Conservation (phyloP, 2,797 vertebrate genomes). For the Pipistrellus kuhlii region DNA sequence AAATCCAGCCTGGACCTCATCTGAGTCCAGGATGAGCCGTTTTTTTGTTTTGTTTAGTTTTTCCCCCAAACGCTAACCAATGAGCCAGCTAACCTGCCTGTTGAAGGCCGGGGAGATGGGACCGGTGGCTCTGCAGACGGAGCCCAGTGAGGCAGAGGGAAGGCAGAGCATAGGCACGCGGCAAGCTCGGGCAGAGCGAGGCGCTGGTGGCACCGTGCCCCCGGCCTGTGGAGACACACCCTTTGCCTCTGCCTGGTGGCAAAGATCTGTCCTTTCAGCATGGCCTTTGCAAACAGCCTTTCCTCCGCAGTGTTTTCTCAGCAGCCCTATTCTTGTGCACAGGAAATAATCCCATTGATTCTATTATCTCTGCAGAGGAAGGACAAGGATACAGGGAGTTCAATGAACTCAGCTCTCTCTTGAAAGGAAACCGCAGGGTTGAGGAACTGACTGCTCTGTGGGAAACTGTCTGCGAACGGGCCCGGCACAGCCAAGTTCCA, state of each 20-base stretch:
- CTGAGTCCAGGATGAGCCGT: background rate
- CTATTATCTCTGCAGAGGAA: conserved; percentile 72
- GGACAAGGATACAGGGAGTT: conserved; percentile 69
- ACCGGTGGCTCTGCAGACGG: background rate
- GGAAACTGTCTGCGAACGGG: conserved; percentile 7
- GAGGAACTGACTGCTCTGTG: background rate
- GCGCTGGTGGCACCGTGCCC: background rate
- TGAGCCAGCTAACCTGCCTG: background rate
- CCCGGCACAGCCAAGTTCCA: background rate
- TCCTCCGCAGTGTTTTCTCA: conserved; percentile 69
- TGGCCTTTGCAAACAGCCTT: conserved; percentile 70
- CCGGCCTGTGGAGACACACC: conserved; percentile 15
- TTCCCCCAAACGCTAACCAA: background rate
- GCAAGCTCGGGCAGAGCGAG: background rate
- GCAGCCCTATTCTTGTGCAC: conserved; percentile 49
- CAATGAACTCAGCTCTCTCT: conserved; percentile 67
- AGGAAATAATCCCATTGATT: conserved; percentile 81
- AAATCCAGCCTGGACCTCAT: background rate
- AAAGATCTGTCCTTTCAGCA: conserved; percentile 58
- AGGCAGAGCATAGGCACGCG: background rate
- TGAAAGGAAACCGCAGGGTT: conserved; percentile 67
- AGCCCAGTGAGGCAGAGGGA: conserved; percentile 7
- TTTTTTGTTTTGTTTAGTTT: background rate
- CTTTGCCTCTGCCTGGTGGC: conserved; percentile 61
- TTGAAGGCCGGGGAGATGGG: background rate